Conservation (phyloP, 1,140 invertebrate genomes). For the Idris sp. region DNA sequence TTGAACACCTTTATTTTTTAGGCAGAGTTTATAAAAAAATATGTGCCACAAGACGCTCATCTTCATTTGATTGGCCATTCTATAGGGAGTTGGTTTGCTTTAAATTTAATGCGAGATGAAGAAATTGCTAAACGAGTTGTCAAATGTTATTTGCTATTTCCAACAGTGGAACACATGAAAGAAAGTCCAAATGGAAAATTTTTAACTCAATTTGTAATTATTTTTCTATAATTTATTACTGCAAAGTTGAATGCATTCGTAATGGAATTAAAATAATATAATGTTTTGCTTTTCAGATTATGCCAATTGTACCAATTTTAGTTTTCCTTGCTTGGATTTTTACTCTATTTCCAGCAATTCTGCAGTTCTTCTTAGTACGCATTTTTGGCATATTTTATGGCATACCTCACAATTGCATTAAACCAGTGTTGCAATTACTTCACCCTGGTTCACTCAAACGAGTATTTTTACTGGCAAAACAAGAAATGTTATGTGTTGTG, state of each 20-base stretch:
- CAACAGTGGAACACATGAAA: conserved; percentile 88
- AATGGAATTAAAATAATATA: too few relatives aligned
- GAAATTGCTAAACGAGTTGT: conserved; percentile 76
- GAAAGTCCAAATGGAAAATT: conserved; percentile 84
- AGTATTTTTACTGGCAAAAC: conserved; percentile 81
- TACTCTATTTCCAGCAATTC: conserved; percentile 79
- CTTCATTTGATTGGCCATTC: conserved; percentile 91
- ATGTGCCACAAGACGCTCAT: conserved; percentile 83
- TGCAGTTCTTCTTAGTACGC: conserved; percentile 78
- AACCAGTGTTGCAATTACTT: conserved; percentile 78
- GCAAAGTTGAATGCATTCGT: too few relatives aligned
- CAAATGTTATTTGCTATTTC: conserved; percentile 87
- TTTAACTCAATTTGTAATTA: conserved; percentile 69
- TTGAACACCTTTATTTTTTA: conserved; percentile 63
- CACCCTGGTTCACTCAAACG: conserved; percentile 78
- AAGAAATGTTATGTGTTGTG: conserved; percentile 82
- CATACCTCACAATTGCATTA: conserved; percentile 73
- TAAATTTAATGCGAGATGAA: conserved; percentile 84
- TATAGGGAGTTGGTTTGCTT: conserved; percentile 87
- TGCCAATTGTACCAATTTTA: conserved; percentile 79
- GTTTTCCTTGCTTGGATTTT: conserved; percentile 81
- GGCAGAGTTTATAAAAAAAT: conserved; percentile 85
- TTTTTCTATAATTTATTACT: not conserved
- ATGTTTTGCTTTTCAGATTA: conserved; percentile 62
- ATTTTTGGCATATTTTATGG: conserved; percentile 77